A percentile compares a stretch with the other conserved stretches of the same genome.
Evolutionary conservation across 1,140 invertebrate genomes (phyloP).

Genomic region (Drosophila asahinai): DNA sequence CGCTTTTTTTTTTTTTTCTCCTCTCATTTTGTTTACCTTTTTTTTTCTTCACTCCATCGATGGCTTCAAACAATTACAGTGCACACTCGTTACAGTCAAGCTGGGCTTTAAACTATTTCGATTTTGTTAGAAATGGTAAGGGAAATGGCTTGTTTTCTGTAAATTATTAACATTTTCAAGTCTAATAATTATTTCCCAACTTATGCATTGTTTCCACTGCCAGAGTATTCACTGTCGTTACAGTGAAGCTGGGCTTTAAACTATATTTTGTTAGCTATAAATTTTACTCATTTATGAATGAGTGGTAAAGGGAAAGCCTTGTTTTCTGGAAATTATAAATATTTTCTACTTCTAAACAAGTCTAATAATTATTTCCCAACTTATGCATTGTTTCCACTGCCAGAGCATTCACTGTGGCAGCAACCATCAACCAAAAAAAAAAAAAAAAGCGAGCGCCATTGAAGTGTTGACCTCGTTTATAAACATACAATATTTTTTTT

Average conservation of each 20-base stretch:
- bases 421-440: slow-evolving; percentile 14
- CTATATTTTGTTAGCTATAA: too few species aligned
- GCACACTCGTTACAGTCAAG: neutral
- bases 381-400: neutral
- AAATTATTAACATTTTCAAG: too few species aligned
- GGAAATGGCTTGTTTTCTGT: too few species aligned
- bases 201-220: too few species aligned
- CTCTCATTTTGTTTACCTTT: slow-evolving; percentile 59
- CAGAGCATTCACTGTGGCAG: slow-evolving; percentile 1
- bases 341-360: too few species aligned
- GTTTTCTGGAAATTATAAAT: too few species aligned
- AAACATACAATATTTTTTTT: slow-evolving; percentile 53
- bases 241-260: too few species aligned
- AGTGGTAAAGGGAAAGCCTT: neutral
- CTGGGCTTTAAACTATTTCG: neutral
- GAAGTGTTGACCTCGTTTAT: slow-evolving; percentile 81
- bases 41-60: slow-evolving; percentile 20
- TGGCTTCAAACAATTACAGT: slow-evolving; percentile 30
- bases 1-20: slow-evolving; percentile 14
- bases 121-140: neutral
- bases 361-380: neutral
- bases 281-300: too few species aligned
- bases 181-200: too few species aligned
- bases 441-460: slow-evolving; percentile 67
- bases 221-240: too few species aligned